A percentile compares a stretch with the other conserved stretches of the same genome.
These are phyloP conservation scores for Stenchaetothrips biformis DNA, from an alignment of 2,888 invertebrate genomes.

Conservation along the genomic window DNA sequence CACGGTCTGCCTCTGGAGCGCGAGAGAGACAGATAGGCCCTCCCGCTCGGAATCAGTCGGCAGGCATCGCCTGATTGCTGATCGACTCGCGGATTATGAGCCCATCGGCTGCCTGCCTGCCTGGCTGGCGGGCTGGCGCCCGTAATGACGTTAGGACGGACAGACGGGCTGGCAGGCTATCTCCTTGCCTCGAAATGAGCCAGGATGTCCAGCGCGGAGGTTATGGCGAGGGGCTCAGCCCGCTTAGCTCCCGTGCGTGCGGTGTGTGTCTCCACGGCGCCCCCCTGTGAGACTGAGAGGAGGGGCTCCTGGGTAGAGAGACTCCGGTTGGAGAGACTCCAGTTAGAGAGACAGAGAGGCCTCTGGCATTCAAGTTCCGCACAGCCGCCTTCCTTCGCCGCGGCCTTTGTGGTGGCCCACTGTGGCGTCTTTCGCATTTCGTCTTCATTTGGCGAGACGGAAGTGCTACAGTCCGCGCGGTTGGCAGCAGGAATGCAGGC, in stretches of 20 bases:
- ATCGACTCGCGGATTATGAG: constrained; percentile 21
- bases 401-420: not conserved
- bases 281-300: not conserved
- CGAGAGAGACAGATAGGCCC: too few relatives aligned
- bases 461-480: not conserved
- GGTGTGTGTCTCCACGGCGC: too few relatives aligned
- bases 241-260: too few relatives aligned
- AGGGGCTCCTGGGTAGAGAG: too few relatives aligned
- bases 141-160: constrained; percentile 9
- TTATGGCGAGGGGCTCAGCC: too few relatives aligned
- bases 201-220: too few relatives aligned
- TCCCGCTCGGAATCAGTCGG: not conserved
- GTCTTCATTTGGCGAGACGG: too few relatives aligned
- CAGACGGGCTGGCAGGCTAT: not conserved
- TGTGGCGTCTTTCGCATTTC: not conserved
- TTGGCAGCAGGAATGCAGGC: not conserved
- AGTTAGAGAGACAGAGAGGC: not conserved
- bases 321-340: not conserved
- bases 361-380: not conserved
- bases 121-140: not conserved
- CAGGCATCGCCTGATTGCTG: constrained; percentile 15
- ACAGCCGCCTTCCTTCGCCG: not conserved
- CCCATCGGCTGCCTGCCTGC: not conserved
- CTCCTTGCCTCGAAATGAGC: too few relatives aligned
- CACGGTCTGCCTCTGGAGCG: too few relatives aligned